Evolutionary conservation across 2,113 vertebrate species (phyloP).

Genomic region (Nyctereutes procyonoides): DNA sequence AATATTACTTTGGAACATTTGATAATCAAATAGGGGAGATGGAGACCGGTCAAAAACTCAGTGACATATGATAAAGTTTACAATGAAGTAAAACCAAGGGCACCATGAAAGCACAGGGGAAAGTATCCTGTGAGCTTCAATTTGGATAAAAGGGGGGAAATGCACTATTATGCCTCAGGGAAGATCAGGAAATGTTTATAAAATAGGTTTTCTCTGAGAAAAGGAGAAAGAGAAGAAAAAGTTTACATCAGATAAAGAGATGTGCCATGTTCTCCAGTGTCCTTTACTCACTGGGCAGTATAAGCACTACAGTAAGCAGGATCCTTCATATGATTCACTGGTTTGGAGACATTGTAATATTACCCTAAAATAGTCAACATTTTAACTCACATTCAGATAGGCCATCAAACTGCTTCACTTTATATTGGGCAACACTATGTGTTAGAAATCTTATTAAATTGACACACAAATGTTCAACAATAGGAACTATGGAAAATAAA

Average conservation of each 20-base stretch:
- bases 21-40: background rate
- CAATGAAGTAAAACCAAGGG: background rate
- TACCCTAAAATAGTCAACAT: background rate
- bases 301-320: rapidly evolving
- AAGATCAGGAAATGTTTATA: background rate
- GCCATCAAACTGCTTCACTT: background rate
- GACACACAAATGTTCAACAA: background rate
- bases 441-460: constrained; percentile 6
- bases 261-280: background rate
- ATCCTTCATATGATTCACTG: background rate
- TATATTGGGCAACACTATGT: background rate
- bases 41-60: background rate
- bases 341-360: background rate
- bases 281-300: rapidly evolving
- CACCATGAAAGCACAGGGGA: background rate
- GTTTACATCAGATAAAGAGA: background rate
- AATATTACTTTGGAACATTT: background rate
- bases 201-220: background rate
- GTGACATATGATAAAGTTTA: background rate
- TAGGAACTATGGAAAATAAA: background rate
- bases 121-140: background rate
- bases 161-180: background rate
- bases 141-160: background rate
- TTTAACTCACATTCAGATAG: background rate
- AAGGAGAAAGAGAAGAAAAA: background rate